Evolutionary conservation across 2,888 invertebrate species (phyloP).

Genomic region (Apamea sordens): DNA sequence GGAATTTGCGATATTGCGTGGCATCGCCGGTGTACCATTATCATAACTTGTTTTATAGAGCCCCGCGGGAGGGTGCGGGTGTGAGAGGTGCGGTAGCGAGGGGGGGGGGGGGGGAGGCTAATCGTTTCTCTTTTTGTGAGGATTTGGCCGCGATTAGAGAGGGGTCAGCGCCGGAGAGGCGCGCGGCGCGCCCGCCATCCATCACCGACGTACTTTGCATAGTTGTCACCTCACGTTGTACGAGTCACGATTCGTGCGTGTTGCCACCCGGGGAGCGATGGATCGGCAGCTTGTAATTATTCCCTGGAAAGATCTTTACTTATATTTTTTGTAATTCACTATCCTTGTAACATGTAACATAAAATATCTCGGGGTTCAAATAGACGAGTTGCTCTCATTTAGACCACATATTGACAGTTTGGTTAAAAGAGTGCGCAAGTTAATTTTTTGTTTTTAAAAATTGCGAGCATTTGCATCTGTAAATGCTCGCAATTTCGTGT

Average conservation of each 20-base stretch:
- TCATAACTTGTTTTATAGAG: conserved; percentile 58
- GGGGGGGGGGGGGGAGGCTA: background rate
- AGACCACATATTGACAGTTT: too few relatives aligned
- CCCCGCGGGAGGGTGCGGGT: background rate
- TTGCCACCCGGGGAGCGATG: too few relatives aligned
- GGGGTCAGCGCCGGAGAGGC: conserved; percentile 31
- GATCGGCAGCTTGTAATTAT: too few relatives aligned
- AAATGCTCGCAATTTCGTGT: too few relatives aligned
- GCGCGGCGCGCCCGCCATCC: conserved; percentile 10
- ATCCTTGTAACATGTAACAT: too few relatives aligned
- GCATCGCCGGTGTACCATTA: conserved; percentile 46
- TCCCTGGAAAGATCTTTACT: too few relatives aligned
- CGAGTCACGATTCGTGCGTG: background rate
- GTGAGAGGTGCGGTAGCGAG: background rate
- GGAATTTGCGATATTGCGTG: conserved; percentile 63
- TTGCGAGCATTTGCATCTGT: too few relatives aligned
- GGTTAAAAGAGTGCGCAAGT: too few relatives aligned
- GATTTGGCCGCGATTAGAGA: conserved; percentile 37
- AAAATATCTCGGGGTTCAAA: too few relatives aligned
- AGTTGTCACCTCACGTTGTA: conserved; percentile 14
- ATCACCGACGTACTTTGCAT: conserved; percentile 21
- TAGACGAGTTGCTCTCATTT: too few relatives aligned
- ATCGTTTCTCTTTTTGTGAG: conserved; percentile 45
- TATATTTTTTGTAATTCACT: too few relatives aligned
- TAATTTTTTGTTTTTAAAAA: too few relatives aligned